Percentiles rank a stretch among this genome's conserved stretches.
Evolutionary conservation across 2,113 vertebrate genomes (phyloP).

Genomic region (Odocoileus hemionus): DNA sequence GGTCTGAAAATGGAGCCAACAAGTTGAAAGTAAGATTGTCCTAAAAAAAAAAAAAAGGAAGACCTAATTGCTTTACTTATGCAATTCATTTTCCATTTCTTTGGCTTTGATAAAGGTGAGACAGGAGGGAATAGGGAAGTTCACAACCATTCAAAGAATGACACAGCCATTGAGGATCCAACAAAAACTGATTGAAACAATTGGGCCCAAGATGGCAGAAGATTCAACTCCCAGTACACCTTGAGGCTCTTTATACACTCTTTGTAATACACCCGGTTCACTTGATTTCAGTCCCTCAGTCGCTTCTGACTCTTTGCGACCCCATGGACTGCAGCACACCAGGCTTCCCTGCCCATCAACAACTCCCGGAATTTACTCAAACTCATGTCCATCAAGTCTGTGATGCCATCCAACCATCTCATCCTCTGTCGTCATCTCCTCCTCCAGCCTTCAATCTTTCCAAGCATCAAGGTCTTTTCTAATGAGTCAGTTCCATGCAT

Average conservation of each 20-base stretch:
- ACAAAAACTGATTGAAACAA: not conserved
- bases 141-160: not conserved
- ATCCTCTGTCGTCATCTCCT: not conserved
- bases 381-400: not conserved
- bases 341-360: not conserved
- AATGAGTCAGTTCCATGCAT: not conserved
- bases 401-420: not conserved
- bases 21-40: not conserved
- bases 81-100: not conserved
- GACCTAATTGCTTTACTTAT: not conserved
- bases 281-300: not conserved
- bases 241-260: not conserved
- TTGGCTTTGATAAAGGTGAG: not conserved
- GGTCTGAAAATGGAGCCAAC: not conserved
- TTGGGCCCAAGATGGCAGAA: not conserved
- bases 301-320: not conserved
- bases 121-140: not conserved
- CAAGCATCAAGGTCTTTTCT: not conserved
- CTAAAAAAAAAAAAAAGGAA: not conserved
- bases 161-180: not conserved
- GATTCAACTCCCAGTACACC: not conserved
- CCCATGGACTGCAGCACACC: not conserved
- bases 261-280: not conserved
- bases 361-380: not conserved
- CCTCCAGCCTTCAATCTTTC: not conserved